These are phyloP conservation scores for Stigmatopora argus DNA, from an alignment of 2,113 vertebrate species.

Conservation along the genomic window DNA sequence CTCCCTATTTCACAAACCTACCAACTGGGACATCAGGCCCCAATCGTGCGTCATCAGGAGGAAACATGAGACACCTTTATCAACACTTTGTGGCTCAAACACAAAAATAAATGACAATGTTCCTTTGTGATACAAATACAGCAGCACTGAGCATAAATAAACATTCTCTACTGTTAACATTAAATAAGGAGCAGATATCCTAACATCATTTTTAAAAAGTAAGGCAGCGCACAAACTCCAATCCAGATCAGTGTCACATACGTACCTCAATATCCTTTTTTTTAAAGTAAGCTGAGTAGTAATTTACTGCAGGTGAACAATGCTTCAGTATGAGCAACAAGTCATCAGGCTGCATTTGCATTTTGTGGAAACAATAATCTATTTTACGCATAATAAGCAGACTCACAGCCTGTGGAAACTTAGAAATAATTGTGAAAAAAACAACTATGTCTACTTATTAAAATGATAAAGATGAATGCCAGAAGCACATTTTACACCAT, in stretches of 20 bases:
- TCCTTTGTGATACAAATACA: slow-evolving; percentile 13
- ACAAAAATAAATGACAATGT: slow-evolving; percentile 26
- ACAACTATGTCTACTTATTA: background rate
- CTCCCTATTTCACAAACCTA: slow-evolving; percentile 1
- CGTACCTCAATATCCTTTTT: no score
- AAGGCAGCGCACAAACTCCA: background rate
- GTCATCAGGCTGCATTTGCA: background rate
- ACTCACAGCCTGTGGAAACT: background rate
- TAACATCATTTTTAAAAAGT: background rate
- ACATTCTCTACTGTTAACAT: slow-evolving; percentile 6
- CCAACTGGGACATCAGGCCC: slow-evolving; percentile 19
- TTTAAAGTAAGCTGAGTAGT: background rate
- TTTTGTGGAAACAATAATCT: background rate
- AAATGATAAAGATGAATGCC: background rate
- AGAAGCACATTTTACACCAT: background rate
- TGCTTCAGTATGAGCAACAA: background rate
- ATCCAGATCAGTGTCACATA: no score
- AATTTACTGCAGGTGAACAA: slow-evolving; percentile 1
- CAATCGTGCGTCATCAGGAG: slow-evolving; percentile 47
- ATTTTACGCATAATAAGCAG: slow-evolving; percentile 2
- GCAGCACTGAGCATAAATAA: slow-evolving; percentile 9
- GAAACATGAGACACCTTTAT: slow-evolving; percentile 31
- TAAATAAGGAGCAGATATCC: slow-evolving; percentile 2
- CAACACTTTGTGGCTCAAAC: slow-evolving; percentile 11
- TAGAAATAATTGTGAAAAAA: background rate